Evolutionary conservation across 2,113 vertebrate genomes (phyloP).

Genomic region (Thunnus maccoyii): DNA sequence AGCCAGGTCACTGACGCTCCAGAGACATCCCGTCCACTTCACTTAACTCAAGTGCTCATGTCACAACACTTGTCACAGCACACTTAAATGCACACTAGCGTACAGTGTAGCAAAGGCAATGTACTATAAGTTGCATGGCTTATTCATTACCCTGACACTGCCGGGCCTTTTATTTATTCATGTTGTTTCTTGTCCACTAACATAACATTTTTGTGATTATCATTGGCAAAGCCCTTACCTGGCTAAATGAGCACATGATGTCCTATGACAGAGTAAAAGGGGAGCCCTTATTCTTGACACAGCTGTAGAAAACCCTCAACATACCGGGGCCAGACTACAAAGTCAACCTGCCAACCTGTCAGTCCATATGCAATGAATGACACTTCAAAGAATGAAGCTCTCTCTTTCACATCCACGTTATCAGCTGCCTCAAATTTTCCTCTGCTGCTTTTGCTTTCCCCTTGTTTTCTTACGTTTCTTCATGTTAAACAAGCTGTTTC

Average conservation of each 20-base stretch:
- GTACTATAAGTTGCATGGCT: neutral
- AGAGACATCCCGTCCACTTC: constrained; percentile 41
- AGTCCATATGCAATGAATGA: neutral
- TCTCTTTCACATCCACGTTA: neutral
- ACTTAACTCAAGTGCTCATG: constrained; percentile 50
- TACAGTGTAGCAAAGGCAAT: constrained; percentile 4
- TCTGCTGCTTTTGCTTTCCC: neutral
- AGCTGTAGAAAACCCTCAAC: neutral
- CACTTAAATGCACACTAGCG: neutral
- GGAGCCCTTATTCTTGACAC: neutral
- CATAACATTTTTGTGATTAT: neutral
- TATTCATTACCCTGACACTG: constrained; percentile 2
- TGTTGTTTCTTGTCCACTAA: constrained; percentile 8
- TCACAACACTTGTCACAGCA: constrained; percentile 50
- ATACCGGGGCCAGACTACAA: no score
- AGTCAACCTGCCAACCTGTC: neutral
- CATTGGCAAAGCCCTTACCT: neutral
- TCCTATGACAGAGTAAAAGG: neutral
- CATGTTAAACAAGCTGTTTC: neutral
- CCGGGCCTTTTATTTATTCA: neutral
- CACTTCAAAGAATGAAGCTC: neutral
- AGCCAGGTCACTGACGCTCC: constrained; percentile 37
- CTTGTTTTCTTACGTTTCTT: neutral
- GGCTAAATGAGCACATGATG: neutral
- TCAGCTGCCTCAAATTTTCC: constrained; percentile 11